phyloP scores from a whole-genome alignment of 2,113 vertebrate species.

The Bubo bubo region DNA sequence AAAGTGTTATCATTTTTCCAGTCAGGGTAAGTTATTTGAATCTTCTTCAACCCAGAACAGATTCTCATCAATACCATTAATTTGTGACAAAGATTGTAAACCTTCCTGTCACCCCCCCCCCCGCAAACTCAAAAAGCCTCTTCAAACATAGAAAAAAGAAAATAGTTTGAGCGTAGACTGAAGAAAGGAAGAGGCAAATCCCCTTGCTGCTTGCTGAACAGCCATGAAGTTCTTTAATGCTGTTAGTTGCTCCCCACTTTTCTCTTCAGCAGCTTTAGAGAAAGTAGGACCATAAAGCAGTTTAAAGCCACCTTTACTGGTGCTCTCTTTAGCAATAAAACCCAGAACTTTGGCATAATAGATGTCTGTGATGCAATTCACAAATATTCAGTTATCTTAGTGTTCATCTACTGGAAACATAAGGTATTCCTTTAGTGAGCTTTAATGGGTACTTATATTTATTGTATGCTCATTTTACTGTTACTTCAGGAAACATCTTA shows the following conservation, averaged over 20 bases:
- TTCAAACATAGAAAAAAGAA: neutral
- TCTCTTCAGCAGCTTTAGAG: neutral
- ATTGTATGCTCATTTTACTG: constrained; percentile 10
- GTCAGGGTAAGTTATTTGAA: neutral
- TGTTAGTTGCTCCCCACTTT: neutral
- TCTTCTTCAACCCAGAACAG: neutral
- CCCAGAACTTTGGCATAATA: neutral
- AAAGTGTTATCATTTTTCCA: neutral
- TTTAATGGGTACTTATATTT: constrained; percentile 24
- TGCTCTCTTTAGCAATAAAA: neutral
- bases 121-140: neutral
- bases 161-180: neutral
- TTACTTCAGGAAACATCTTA: constrained; percentile 32
- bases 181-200: neutral
- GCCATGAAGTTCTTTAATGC: neutral
- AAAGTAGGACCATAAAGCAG: neutral
- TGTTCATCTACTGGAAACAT: constrained; percentile 1
- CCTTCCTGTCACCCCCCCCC: neutral
- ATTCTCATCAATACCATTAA: neutral
- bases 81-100: neutral
- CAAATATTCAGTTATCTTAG: constrained; percentile 1
- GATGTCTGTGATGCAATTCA: neutral
- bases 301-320: neutral
- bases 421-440: neutral
- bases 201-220: neutral